Evolutionary conservation across 2,797 vertebrate species (phyloP).

Genomic region (Hoplostethus mediterraneus): DNA sequence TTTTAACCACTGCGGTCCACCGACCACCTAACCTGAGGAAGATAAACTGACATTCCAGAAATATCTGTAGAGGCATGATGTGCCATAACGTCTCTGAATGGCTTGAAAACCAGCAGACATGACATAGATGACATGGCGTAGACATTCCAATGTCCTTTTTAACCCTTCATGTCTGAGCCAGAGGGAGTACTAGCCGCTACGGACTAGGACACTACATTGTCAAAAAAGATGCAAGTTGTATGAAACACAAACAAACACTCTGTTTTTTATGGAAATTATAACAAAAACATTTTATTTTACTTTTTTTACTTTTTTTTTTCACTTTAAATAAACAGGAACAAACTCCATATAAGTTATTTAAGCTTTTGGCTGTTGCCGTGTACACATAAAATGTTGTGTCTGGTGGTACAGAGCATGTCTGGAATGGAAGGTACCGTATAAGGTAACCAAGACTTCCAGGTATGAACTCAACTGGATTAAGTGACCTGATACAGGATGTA

Average conservation of each 20-base stretch:
- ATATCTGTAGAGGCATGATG: slow-evolving; percentile 43
- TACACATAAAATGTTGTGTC: slow-evolving; percentile 49
- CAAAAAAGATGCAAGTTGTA: not conserved
- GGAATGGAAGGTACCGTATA: slow-evolving; percentile 51
- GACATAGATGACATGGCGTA: slow-evolving; percentile 18
- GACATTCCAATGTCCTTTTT: slow-evolving; percentile 1
- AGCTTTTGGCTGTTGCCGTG: slow-evolving; percentile 30
- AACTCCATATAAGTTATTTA: slow-evolving; percentile 17
- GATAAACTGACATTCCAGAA: slow-evolving; percentile 62
- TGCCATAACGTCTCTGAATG: slow-evolving; percentile 35
- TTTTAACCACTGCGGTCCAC: slow-evolving; percentile 63
- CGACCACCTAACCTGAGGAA: slow-evolving; percentile 43
- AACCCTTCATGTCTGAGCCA: not conserved
- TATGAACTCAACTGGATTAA: slow-evolving; percentile 64
- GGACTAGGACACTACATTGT: not conserved
- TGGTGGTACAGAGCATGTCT: slow-evolving; percentile 53
- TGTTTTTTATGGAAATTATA: not conserved
- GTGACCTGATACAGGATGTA: slow-evolving; percentile 64
- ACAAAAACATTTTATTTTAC: not conserved
- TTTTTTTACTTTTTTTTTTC: not conserved
- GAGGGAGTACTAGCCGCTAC: not conserved
- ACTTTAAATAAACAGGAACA: not conserved
- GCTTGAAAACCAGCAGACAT: slow-evolving; percentile 22
- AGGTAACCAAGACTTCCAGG: slow-evolving; percentile 62
- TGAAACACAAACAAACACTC: not conserved